Conservation (phyloP, 2,888 invertebrate genomes). For the Volucella inflata region DNA sequence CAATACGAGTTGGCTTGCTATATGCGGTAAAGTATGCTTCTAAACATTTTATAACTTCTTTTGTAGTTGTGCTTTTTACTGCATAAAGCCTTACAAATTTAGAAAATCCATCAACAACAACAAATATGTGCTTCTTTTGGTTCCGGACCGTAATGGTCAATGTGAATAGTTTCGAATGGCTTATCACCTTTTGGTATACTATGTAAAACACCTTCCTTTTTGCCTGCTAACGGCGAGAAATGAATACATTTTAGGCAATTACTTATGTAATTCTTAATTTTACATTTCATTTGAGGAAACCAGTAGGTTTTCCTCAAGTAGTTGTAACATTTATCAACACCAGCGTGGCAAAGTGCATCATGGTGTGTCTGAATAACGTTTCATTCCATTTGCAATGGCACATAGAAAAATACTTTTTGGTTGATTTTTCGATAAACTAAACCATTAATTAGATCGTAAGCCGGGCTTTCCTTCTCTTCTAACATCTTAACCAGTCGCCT, state of each 20-base stretch:
- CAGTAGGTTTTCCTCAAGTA: slow-evolving; percentile 78
- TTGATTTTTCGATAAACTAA: too few species aligned
- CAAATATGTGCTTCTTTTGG: slow-evolving; percentile 73
- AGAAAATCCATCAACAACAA: slow-evolving; percentile 64
- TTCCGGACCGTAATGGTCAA: slow-evolving; percentile 82
- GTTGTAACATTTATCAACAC: slow-evolving; percentile 78
- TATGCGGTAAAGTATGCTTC: slow-evolving; percentile 41
- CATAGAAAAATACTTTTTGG: slow-evolving; percentile 45
- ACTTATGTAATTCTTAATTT: neutral
- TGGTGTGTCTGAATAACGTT: slow-evolving; percentile 76
- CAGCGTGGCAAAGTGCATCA: slow-evolving; percentile 78
- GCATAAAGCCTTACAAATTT: slow-evolving; percentile 79
- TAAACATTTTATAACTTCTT: slow-evolving; percentile 41
- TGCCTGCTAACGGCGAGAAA: too few species aligned
- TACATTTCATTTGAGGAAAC: slow-evolving; percentile 53
- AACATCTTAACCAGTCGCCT: slow-evolving; percentile 59
- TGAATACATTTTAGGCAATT: too few species aligned
- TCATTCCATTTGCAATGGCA: slow-evolving; percentile 75
- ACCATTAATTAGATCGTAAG: too few species aligned
- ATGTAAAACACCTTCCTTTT: slow-evolving; percentile 72
- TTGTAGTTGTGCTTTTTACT: slow-evolving; percentile 40
- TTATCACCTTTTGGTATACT: slow-evolving; percentile 25
- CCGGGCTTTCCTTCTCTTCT: slow-evolving; percentile 63
- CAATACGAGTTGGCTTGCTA: slow-evolving; percentile 20
- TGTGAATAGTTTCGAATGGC: slow-evolving; percentile 77